These are phyloP conservation scores for Spodoptera littoralis DNA, from an alignment of 2,888 invertebrate genomes.

Conservation along the genomic window DNA sequence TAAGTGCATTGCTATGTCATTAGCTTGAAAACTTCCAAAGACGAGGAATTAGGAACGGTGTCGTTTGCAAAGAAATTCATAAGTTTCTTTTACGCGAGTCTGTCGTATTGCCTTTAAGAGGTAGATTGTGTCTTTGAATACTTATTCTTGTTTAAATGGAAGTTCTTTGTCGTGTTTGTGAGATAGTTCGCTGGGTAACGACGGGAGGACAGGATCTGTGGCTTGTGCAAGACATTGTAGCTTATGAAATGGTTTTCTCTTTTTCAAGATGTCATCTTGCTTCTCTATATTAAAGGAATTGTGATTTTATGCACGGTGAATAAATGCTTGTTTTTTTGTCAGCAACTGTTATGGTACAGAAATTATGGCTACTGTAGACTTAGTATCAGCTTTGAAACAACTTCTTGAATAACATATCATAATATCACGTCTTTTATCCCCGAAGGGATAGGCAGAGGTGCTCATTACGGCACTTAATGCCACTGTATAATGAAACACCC, in stretches of 20 bases:
- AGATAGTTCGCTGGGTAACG: slow-evolving; percentile 27
- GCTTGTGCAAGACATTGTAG: neutral
- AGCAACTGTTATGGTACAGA: no score
- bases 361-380: no score
- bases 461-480: no score
- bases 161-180: slow-evolving; percentile 46
- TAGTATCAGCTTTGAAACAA: no score
- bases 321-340: no score
- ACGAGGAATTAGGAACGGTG: slow-evolving; percentile 55
- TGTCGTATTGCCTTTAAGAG: slow-evolving; percentile 42
- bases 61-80: slow-evolving; percentile 62
- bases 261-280: neutral
- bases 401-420: no score
- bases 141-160: slow-evolving; percentile 52
- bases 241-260: neutral
- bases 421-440: no score
- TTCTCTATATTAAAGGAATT: no score
- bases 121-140: slow-evolving; percentile 50
- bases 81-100: slow-evolving; percentile 60
- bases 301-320: no score
- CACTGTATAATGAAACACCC: no score
- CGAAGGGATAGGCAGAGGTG: no score
- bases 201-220: slow-evolving; percentile 3
- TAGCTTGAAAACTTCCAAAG: slow-evolving; percentile 65
- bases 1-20: slow-evolving; percentile 80